Percentiles rank a stretch among this genome's conserved stretches.
Conservation (phyloP, 2,888 invertebrate species). For the Meghimatium bilineatum region DNA sequence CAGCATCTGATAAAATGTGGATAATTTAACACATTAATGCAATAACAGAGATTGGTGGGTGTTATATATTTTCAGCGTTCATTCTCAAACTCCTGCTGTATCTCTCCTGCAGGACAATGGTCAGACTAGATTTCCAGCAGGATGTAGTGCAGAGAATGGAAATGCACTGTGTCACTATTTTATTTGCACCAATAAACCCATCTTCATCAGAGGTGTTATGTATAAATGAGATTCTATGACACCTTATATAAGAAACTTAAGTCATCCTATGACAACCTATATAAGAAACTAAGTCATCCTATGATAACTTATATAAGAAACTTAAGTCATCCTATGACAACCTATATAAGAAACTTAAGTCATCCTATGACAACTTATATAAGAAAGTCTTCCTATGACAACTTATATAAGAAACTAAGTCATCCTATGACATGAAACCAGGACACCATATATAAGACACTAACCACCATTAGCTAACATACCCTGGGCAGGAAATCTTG, state of each 20-base stretch:
- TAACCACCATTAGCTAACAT: background rate
- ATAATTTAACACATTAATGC: too few relatives aligned
- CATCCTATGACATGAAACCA: background rate
- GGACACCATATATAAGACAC: background rate
- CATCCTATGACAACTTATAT: background rate
- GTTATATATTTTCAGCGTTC: too few relatives aligned
- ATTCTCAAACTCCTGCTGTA: too few relatives aligned
- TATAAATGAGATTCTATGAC: constrained; percentile 1
- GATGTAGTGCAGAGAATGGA: too few relatives aligned
- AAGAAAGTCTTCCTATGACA: background rate
- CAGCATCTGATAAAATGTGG: too few relatives aligned
- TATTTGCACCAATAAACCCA: too few relatives aligned
- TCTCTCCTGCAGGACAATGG: too few relatives aligned
- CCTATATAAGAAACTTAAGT: background rate
- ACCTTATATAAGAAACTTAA: background rate
- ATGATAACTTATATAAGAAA: background rate
- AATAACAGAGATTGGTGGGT: too few relatives aligned
- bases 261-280: background rate
- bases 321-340: background rate
- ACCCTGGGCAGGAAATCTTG: too few relatives aligned
- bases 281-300: background rate
- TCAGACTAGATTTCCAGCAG: too few relatives aligned
- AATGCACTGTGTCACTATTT: too few relatives aligned
- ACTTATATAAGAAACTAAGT: background rate
- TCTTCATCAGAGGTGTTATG: too few relatives aligned